Evolutionary conservation across 2,113 vertebrate genomes (phyloP), one percentile per base, ranked within the genome.

Genomic region (Bufo bufo): DNA sequence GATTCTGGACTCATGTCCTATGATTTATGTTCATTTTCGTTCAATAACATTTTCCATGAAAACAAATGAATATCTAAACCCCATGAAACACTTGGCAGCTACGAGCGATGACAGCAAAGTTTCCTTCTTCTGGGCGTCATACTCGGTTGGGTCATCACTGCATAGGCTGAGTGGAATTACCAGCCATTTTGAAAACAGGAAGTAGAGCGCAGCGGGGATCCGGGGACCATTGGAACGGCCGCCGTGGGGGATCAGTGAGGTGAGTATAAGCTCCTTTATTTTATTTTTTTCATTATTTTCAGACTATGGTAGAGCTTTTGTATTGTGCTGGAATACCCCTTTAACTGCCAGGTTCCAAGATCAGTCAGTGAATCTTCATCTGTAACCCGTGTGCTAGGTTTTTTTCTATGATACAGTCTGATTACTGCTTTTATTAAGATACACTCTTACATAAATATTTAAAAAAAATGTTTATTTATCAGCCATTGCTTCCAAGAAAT

Each of bases 121-220:
- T 45, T 61, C 45, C 77, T 45, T 58, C n/a, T 45, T 79, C 52
- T 80, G 77, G 80, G 77, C 61, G 45, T 87, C 85, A 80, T 54
- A 54, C 33, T 33, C 33, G 33, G 33, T 33, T 33, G 33, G 33
- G 33, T 33, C 33, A 33, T 33, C 33, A 33, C 33, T 33, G 33
- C 33, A 33, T 33, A 1, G 33, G 33, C 33, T 33, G 33, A 33
- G 33, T 33, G 33, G 33, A 33, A 33, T 33, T 33, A 33, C 33
- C 33, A 33, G 33, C 33, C 33, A 33, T 33, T 33, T 33, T 33
- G 33, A 33, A 1, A 33, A 33, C 33, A 33, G 33, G 33, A 33
- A 33, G 33, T 33, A 33, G 33, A 33, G 33, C 33, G 33, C 33
- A 33, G 33, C 33, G 33, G 33, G 33, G 33, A 33, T 1, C 33